phyloP scores from a whole-genome alignment of 2,113 vertebrate genomes.

The Heliornis fulica region DNA sequence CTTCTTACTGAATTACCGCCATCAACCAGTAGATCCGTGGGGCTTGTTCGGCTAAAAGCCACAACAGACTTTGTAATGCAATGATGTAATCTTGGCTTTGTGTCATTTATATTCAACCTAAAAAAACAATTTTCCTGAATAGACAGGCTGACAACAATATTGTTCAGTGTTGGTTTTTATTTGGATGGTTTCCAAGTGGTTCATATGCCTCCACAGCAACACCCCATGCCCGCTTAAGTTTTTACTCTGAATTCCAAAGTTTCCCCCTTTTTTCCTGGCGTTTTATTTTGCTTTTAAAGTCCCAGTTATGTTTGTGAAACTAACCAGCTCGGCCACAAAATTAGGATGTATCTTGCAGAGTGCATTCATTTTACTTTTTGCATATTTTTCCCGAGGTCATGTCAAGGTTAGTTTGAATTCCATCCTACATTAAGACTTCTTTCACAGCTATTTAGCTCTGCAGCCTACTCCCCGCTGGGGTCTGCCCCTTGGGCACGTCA shows the following conservation, averaged over 20 bases:
- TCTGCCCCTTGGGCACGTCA: constrained; percentile 84
- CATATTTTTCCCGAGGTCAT: constrained; percentile 86
- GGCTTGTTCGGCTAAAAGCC: constrained; percentile 80
- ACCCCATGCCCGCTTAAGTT: constrained; percentile 69
- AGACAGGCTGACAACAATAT: constrained; percentile 87
- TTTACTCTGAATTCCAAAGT: constrained; percentile 72
- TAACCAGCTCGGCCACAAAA: constrained; percentile 81
- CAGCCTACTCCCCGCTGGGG: constrained; percentile 84
- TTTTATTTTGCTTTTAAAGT: constrained; percentile 79
- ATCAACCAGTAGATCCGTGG: constrained; percentile 73
- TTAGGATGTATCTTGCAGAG: constrained; percentile 87
- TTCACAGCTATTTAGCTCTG: constrained; percentile 86
- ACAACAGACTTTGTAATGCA: constrained; percentile 86
- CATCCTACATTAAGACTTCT: constrained; percentile 85
- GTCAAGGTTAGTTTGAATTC: constrained; percentile 87
- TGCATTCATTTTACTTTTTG: constrained; percentile 87
- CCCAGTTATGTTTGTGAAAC: constrained; percentile 81
- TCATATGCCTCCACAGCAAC: constrained; percentile 84
- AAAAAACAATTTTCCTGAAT: constrained; percentile 82
- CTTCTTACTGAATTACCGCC: constrained; percentile 72
- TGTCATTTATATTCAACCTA: constrained; percentile 85
- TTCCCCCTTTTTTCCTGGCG: constrained; percentile 63
- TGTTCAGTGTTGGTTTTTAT: constrained; percentile 85
- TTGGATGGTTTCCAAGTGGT: constrained; percentile 87
- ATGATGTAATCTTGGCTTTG: constrained; percentile 90